phyloP scores from a whole-genome alignment of 2,888 invertebrate species.

The Dolichopus griseipennis region DNA sequence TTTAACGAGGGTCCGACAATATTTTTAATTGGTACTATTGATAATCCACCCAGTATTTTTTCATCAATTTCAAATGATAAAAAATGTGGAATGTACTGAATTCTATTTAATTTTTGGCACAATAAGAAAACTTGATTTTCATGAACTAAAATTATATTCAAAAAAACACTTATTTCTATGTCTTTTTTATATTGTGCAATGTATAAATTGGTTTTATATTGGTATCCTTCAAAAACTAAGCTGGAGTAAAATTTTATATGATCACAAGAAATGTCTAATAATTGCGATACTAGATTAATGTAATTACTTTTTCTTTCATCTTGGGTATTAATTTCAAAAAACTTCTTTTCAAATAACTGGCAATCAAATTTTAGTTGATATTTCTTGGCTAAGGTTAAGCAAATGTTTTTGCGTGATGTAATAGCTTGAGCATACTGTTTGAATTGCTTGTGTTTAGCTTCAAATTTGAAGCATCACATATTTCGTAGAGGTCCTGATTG shows the following conservation, averaged over 20 bases:
- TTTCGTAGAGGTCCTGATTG: conserved; percentile 24
- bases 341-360: neutral
- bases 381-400: conserved; percentile 26
- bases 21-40: conserved; percentile 9
- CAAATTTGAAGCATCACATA: conserved; percentile 25
- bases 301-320: conserved; percentile 18
- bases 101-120: conserved; percentile 13
- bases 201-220: conserved; percentile 18
- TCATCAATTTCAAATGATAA: conserved; percentile 14
- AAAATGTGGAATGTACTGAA: conserved; percentile 13
- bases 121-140: conserved; percentile 13
- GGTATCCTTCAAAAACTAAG: conserved; percentile 14
- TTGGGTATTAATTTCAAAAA: conserved; percentile 14
- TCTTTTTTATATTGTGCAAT: conserved; percentile 17
- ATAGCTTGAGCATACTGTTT: conserved; percentile 27
- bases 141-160: conserved; percentile 17
- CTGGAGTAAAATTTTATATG: conserved; percentile 17
- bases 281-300: conserved; percentile 16
- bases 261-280: conserved; percentile 13
- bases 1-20: conserved; percentile 16
- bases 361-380: conserved; percentile 25
- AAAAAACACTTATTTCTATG: conserved; percentile 18
- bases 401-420: conserved; percentile 28
- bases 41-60: conserved; percentile 15
- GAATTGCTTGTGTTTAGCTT: conserved; percentile 25